Evolutionary conservation across 2,888 invertebrate genomes (phyloP).

Genomic region (Aleiodes testaceus): DNA sequence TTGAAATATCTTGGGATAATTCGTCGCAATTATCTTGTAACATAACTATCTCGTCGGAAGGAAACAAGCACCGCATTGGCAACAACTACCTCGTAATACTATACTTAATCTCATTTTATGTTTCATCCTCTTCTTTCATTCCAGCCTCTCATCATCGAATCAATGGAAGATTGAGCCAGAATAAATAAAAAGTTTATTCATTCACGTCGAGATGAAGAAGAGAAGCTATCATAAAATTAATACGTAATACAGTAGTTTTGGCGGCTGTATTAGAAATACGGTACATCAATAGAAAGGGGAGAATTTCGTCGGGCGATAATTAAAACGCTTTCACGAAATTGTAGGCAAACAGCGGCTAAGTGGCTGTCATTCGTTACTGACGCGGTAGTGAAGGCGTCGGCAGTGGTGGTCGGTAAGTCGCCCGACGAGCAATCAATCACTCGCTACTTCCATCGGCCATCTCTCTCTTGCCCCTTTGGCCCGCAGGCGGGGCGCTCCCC

Average conservation of each 20-base stretch:
- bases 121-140: background rate
- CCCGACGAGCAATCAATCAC: slow-evolving; percentile 73
- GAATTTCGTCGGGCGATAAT: slow-evolving; percentile 56
- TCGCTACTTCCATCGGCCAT: slow-evolving; percentile 52
- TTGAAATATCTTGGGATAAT: slow-evolving; percentile 57
- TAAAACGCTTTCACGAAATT: slow-evolving; percentile 71
- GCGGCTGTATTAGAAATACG: too few species aligned
- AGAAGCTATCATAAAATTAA: background rate
- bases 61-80: slow-evolving; percentile 29
- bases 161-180: background rate
- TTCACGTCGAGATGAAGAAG: background rate
- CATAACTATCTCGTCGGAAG: slow-evolving; percentile 54
- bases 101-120: slow-evolving; percentile 35
- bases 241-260: slow-evolving; percentile 1
- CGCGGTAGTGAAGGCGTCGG: slow-evolving; percentile 41
- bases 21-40: slow-evolving; percentile 62
- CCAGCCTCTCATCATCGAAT: slow-evolving; percentile 26
- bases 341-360: slow-evolving; percentile 73
- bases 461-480: slow-evolving; percentile 39
- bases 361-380: slow-evolving; percentile 73
- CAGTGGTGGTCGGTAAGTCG: slow-evolving; percentile 70
- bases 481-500: slow-evolving; percentile 56
- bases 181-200: background rate
- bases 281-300: slow-evolving; percentile 2
- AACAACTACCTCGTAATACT: slow-evolving; percentile 31